Base-by-base conservation (phyloP, 2,113 vertebrate genomes). In the Polypterus senegalus region DNA sequence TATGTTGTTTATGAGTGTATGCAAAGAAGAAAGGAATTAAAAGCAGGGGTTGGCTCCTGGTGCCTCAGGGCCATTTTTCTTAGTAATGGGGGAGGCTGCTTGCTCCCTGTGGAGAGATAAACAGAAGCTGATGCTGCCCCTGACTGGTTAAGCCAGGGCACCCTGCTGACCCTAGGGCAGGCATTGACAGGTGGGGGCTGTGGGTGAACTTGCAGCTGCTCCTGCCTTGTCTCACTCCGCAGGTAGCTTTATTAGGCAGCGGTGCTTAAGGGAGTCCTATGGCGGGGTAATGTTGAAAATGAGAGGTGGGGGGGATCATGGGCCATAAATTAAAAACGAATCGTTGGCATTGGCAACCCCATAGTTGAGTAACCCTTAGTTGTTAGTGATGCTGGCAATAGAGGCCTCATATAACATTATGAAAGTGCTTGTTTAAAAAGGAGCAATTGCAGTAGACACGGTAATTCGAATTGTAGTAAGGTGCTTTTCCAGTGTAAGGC, bases 21-120 rank as follows among this genome's bases (percentile, higher is more conserved):
- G 77, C 79, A 80, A 80, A 81, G 77, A 77, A 67, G 73, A 68
- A 51, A 64, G 70, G 66, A 66, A 71, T 72, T 74, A 81, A 83
- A 81, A 80, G 70, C 70, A 75, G 71, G 68, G 68, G 79, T 79
- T 77, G 81, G 76, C 74, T 81, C 74, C 7, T 45, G n/a, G 43
- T 58, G 43, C 56, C 7, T 58, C 5, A 45, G 56, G 56, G 27
- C 46, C n/a, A 58, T 58, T 5, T 58, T 43, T 56, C 58, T 61
- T 52, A 47, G 46, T 60, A 61, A 53, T 59, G 27, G 27, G 53
- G 58, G 58, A 46, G 64, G 53, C 58, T 11, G 52, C 47, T 46
- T n/a, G 7, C 11, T 47, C 55, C 60, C 61, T 54, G 60, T 27
- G n/a, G 61, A 57, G 49, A 58, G 46, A 57, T 48, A 62, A 62